A percentile compares a stretch with the other conserved stretches of the same genome.
Conservation (phyloP, 2,888 invertebrate species). For the Diabrotica balteata region DNA sequence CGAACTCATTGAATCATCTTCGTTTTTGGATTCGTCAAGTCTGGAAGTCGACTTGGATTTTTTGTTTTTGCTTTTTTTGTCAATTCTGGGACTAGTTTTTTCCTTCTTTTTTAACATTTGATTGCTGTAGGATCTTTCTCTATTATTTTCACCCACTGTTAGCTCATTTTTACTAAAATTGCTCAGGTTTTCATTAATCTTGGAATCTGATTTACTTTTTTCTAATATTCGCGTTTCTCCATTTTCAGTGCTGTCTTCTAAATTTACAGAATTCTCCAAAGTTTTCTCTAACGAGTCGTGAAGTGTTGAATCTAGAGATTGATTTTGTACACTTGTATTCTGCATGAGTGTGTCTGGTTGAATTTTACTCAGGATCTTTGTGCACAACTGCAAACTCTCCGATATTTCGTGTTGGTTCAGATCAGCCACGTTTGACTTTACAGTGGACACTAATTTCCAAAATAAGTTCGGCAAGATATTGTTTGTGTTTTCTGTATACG, state of each 20-base stretch:
- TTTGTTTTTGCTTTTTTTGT: conserved; percentile 67
- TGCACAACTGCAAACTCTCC: conserved; percentile 71
- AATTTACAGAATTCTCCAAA: conserved; percentile 33
- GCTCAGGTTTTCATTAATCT: conserved; percentile 63
- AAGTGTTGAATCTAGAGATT: conserved; percentile 21
- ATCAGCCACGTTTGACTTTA: conserved; percentile 65
- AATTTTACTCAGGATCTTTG: conserved; percentile 77
- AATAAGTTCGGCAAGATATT: conserved; percentile 81
- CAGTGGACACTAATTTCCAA: conserved; percentile 68
- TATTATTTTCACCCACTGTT: conserved; percentile 50
- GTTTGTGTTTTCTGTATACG: conserved; percentile 78
- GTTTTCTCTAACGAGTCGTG: conserved; percentile 37
- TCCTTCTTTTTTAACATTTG: conserved; percentile 61
- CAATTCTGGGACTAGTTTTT: conserved; percentile 62
- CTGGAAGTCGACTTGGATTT: conserved; percentile 67
- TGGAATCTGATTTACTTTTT: conserved; percentile 74
- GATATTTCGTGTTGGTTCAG: conserved; percentile 70
- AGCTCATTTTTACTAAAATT: conserved; percentile 57
- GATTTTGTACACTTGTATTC: conserved; percentile 27
- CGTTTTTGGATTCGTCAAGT: conserved; percentile 64
- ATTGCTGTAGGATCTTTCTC: conserved; percentile 59
- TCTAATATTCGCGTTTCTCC: conserved; percentile 59
- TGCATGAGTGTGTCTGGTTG: conserved; percentile 68
- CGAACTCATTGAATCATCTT: conserved; percentile 40
- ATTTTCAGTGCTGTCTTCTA: conserved; percentile 35